Percentiles rank a stretch among this genome's conserved stretches.
These are phyloP conservation scores for Odontamblyopus lacepedii DNA, from an alignment of 2,797 vertebrate species.

Conservation along the genomic window DNA sequence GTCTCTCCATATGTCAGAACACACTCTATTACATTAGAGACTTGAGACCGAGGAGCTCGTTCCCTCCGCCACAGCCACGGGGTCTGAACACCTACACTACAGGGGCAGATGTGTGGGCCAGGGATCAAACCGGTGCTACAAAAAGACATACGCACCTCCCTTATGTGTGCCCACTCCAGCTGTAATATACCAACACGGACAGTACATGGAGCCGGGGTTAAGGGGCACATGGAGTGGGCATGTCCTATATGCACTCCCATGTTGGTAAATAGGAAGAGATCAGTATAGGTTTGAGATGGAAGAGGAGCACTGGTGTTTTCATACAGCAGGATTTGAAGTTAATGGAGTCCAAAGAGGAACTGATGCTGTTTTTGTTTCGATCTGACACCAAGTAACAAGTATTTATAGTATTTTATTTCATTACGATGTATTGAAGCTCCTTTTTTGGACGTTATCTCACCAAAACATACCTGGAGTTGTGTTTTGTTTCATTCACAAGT, in stretches of 20 bases:
- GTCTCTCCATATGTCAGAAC: neutral
- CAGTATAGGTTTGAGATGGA: neutral
- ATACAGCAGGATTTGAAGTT: neutral
- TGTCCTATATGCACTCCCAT: neutral
- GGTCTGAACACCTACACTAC: neutral
- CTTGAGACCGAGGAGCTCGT: neutral
- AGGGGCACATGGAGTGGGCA: neutral
- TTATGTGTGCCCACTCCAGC: slow-evolving; percentile 4
- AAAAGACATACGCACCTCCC: neutral
- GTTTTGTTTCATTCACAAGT: too few species aligned
- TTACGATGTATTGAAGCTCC: too few species aligned
- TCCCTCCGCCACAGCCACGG: neutral
- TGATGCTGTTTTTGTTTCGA: too few species aligned
- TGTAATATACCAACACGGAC: neutral
- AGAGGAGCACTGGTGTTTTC: neutral
- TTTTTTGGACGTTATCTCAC: too few species aligned
- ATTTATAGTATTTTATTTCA: too few species aligned
- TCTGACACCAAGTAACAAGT: too few species aligned
- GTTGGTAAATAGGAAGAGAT: neutral
- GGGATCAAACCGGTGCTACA: neutral
- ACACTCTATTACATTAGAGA: neutral
- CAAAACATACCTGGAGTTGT: too few species aligned
- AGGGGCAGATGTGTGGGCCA: neutral
- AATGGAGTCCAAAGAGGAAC: too few species aligned
- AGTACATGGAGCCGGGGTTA: slow-evolving; percentile 20